These are phyloP conservation scores for Sylvia borin DNA, from an alignment of 2,797 vertebrate genomes.

Conservation along the genomic window DNA sequence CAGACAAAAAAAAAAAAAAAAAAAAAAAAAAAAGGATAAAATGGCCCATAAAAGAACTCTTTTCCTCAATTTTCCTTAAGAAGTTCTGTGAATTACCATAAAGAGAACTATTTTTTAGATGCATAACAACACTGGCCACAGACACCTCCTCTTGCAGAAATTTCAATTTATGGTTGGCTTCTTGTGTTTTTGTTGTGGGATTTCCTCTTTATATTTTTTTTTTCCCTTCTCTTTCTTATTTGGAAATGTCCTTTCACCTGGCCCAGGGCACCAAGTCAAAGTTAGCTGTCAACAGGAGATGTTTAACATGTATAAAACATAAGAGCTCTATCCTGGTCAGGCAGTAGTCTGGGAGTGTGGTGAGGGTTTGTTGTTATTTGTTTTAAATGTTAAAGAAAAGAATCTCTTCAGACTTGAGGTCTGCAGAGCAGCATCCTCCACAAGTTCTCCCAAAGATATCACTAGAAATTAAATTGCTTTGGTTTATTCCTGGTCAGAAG, in stretches of 20 bases:
- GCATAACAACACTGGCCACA: background rate
- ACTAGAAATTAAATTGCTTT: background rate
- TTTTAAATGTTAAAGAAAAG: slow-evolving; percentile 51
- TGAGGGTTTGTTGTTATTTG: slow-evolving; percentile 62
- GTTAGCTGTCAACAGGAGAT: slow-evolving; percentile 59
- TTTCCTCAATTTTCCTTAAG: slow-evolving; percentile 18
- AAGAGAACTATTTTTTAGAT: slow-evolving; percentile 53
- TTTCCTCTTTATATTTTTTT: background rate
- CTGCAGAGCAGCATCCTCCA: background rate
- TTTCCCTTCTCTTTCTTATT: background rate
- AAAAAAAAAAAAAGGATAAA: slow-evolving; percentile 59
- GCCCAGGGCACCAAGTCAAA: slow-evolving; percentile 68
- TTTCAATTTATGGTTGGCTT: slow-evolving; percentile 8
- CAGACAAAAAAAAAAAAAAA: slow-evolving; percentile 44
- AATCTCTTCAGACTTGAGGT: background rate
- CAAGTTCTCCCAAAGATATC: background rate
- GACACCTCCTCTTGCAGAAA: slow-evolving; percentile 22
- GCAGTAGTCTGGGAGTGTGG: slow-evolving; percentile 42
- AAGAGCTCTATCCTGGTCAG: slow-evolving; percentile 25
- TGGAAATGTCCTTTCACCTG: slow-evolving; percentile 76
- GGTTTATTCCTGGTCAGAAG: background rate
- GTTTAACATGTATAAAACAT: slow-evolving; percentile 69
- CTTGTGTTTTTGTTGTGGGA: background rate
- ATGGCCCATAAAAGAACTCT: slow-evolving; percentile 58
- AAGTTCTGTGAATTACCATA: slow-evolving; percentile 56